Evolutionary conservation across 2,888 invertebrate genomes (phyloP).

Genomic region (Drosophila dives): DNA sequence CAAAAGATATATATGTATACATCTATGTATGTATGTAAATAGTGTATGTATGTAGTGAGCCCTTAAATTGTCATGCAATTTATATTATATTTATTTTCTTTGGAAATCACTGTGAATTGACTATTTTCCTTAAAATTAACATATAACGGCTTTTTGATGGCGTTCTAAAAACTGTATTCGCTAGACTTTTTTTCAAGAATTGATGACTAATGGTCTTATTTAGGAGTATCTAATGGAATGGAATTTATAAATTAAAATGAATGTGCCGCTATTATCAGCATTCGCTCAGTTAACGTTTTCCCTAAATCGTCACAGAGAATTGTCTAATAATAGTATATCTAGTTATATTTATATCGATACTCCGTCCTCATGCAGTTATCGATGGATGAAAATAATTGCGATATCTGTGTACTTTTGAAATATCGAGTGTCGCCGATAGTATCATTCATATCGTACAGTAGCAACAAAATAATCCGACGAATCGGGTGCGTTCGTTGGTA

Average conservation of each 20-base stretch:
- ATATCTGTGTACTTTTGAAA: conserved; percentile 2
- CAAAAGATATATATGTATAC: not conserved
- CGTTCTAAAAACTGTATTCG: not conserved
- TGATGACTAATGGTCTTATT: conserved; percentile 47
- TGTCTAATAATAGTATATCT: not conserved
- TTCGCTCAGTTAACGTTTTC: conserved; percentile 31
- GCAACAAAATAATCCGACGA: conserved; percentile 46
- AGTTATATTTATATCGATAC: conserved; percentile 9
- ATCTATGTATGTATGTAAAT: not conserved
- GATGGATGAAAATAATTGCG: not conserved
- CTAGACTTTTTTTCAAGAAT: not conserved
- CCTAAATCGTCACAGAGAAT: conserved; percentile 26
- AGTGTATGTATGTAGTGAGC: not conserved
- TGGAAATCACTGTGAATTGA: not conserved
- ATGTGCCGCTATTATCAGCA: conserved; percentile 47
- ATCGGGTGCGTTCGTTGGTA: conserved; percentile 44
- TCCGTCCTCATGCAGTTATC: not conserved
- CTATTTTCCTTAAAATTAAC: not conserved
- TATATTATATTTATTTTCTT: too few relatives aligned
- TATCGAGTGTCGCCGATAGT: conserved; percentile 24
- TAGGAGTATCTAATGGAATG: conserved; percentile 13
- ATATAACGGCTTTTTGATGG: not conserved
- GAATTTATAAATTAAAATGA: conserved; percentile 30
- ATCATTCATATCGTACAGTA: conserved; percentile 46
- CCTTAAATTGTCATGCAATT: not conserved